Percentiles rank a stretch among this genome's conserved stretches.
phyloP scores from a whole-genome alignment of 2,797 vertebrate species.

The Microctenopoma lineatum region DNA sequence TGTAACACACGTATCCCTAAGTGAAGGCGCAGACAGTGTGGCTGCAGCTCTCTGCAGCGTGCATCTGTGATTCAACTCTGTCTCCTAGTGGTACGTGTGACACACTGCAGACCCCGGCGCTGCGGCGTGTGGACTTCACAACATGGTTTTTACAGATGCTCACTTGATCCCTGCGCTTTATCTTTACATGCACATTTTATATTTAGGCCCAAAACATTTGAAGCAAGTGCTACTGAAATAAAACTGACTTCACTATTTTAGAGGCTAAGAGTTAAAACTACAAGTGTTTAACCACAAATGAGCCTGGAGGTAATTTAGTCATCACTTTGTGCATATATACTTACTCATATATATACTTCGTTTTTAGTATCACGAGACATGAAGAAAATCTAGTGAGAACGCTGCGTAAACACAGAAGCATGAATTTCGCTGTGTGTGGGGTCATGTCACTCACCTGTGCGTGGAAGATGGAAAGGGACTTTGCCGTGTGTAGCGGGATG shows the following conservation, averaged over 20 bases:
- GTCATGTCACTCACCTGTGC: slow-evolving; percentile 86
- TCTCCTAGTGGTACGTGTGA: slow-evolving; percentile 51
- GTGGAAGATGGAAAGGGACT: slow-evolving; percentile 93
- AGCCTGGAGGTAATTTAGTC: too few species aligned
- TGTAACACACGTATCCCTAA: slow-evolving; percentile 13
- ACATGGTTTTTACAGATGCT: not conserved
- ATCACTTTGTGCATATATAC: not conserved
- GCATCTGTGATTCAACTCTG: slow-evolving; percentile 55
- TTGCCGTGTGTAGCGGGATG: slow-evolving; percentile 92
- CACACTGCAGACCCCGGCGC: slow-evolving; percentile 43
- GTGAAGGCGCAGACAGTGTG: slow-evolving; percentile 3
- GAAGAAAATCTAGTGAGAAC: not conserved
- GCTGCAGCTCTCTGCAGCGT: slow-evolving; percentile 22
- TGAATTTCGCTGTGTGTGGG: too few species aligned
- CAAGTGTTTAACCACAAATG: too few species aligned
- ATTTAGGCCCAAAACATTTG: not conserved
- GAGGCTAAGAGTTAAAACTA: too few species aligned
- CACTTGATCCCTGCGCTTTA: not conserved
- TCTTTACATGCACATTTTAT: too few species aligned
- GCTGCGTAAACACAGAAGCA: too few species aligned
- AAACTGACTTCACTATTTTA: too few species aligned
- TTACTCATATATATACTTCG: too few species aligned
- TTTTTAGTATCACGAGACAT: not conserved
- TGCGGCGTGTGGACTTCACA: too few species aligned
- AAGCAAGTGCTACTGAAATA: too few species aligned